Conservation (phyloP, 2,888 invertebrate species). For the Spatulosminthurus flaviceps region DNA sequence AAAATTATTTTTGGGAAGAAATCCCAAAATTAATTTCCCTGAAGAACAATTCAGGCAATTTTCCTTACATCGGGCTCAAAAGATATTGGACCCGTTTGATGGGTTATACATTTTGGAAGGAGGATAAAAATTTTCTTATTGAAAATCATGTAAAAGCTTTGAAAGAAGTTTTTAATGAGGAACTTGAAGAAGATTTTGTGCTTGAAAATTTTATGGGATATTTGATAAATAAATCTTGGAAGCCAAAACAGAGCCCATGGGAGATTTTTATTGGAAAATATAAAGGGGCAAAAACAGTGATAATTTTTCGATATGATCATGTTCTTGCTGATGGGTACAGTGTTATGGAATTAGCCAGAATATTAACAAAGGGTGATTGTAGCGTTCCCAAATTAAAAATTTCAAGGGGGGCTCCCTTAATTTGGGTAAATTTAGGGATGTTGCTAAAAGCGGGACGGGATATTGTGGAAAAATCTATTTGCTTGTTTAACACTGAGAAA, state of each 20-base stretch:
- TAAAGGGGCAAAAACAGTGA: neutral
- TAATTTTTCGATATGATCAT: neutral
- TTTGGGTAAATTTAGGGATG: conserved; percentile 4
- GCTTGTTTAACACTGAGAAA: neutral
- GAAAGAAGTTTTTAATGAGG: neutral
- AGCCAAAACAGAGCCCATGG: neutral
- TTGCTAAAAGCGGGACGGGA: neutral
- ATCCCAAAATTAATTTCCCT: too few species aligned
- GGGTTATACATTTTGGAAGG: neutral
- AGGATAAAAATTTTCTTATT: neutral
- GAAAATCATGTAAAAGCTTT: neutral
- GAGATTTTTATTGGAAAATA: neutral
- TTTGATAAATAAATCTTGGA: neutral
- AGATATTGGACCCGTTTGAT: neutral
- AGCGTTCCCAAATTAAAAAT: conserved; percentile 6
- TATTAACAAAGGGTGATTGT: neutral
- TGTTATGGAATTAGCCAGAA: neutral
- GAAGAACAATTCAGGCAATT: neutral
- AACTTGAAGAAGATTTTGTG: neutral
- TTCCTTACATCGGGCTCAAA: neutral
- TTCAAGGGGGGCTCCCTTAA: neutral
- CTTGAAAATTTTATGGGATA: neutral
- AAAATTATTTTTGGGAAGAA: too few species aligned
- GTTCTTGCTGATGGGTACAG: neutral
- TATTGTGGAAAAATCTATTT: neutral